Evolutionary conservation across 2,113 vertebrate species (phyloP).

Genomic region (Hymenochirus boettgeri): DNA sequence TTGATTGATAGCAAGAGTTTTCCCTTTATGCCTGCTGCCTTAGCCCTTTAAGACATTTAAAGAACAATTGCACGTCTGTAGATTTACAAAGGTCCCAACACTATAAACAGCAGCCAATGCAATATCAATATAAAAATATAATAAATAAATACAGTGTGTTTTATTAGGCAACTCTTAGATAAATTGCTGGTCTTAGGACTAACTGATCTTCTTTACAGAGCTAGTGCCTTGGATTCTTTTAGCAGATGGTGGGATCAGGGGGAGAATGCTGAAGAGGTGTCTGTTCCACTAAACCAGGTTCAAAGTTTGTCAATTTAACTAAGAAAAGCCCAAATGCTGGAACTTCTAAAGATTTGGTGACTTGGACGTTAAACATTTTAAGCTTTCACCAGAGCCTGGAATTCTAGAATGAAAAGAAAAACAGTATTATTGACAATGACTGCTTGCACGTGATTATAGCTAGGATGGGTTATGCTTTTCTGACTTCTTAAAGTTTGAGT

Average conservation of each 20-base stretch:
- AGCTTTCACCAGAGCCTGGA: constrained; percentile 53
- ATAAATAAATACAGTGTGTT: constrained; percentile 36
- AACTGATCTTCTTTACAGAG: constrained; percentile 20
- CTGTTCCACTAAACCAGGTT: constrained; percentile 7
- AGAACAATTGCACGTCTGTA: not conserved
- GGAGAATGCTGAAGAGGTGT: not conserved
- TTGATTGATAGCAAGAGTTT: constrained; percentile 31
- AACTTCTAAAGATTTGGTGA: not conserved
- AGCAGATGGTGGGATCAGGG: not conserved
- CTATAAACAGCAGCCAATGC: constrained; percentile 28
- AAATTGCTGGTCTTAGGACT: constrained; percentile 10
- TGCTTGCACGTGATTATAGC: no score
- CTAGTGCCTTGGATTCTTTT: constrained; percentile 7
- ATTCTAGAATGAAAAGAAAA: constrained; percentile 49
- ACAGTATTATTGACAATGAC: no score
- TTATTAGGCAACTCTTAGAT: not conserved
- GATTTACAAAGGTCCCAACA: constrained; percentile 28
- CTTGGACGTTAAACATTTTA: constrained; percentile 41
- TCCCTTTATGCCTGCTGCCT: constrained; percentile 5
- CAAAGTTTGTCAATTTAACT: constrained; percentile 9
- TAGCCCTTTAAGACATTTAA: constrained; percentile 17
- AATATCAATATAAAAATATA: constrained; percentile 38
- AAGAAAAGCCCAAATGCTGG: not conserved
- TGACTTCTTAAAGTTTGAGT: no score
- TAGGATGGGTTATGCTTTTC: no score